Evolutionary conservation across 2,113 vertebrate genomes (phyloP), one percentile per base, ranked within the genome.

Genomic region (Grammomys surdaster): DNA sequence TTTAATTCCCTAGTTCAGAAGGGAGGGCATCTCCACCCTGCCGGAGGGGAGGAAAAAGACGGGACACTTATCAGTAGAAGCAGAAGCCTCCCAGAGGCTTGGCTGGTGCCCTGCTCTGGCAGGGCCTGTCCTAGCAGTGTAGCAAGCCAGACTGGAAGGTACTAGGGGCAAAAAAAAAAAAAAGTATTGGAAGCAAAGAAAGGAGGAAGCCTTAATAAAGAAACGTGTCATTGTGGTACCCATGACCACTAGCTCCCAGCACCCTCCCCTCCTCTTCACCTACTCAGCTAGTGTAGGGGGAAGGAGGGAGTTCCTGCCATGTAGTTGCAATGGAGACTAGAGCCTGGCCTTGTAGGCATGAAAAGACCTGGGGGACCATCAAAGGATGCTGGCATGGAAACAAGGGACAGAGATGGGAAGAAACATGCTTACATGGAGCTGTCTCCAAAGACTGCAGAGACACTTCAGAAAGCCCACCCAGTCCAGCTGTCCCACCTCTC

Each of bases 11-110:
- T 9, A 58, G 91, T 89, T 96, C 89, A 0, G 19, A 11, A 33
- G 78, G 93, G 48, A 85, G 46, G 87, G 65, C 84, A 84, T 70
- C 87, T 94, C 75, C 3, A 5, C 65, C 88, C 86, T 46, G 14
- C 91, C 13, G 8, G 58, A 97, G 94, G 78, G 89, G 31, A 93
- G 58, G 84, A 93, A 65, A 94, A 76, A 96, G 89, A 78, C 33
- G 51, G 16, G 92, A 73, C n/a, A 96, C 90, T 94, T 88, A 97
- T 93, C 96, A 90, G 96, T 89, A 91, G 80, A 93, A 93, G 91
- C 96, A 96, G 96, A 92, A 43, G 70, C 97, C 90, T 91, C 93
- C 93, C 40, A 85, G 90, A 84, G 88, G 93, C 88, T 94, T 88
- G 78, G 89, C 91, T 84, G 77, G 46, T 91, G 75, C 51, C 90